Base-by-base conservation (phyloP, 2,888 invertebrate species). In the Argyra leucocephala region DNA sequence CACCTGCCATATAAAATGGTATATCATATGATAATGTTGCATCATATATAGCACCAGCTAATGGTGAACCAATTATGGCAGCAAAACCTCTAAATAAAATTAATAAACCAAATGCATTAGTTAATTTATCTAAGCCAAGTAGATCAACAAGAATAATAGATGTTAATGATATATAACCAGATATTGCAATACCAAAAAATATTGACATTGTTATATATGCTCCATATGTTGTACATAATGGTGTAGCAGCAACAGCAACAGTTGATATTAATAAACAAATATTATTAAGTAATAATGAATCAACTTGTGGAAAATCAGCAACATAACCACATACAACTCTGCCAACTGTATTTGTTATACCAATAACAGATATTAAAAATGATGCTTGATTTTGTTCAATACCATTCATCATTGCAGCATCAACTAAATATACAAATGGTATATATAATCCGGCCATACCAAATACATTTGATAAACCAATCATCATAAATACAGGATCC, bases 401-500 rank as follows among this genome's bases (percentile, higher is more conserved):
- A 69, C 87, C 87, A 89, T 90, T 61, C 21, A 36, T 31, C n/a
- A 22, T 10, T 36, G 91, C 91, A 64, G 89, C 88, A 72, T 94
- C 91, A 24, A 94, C 92, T 65, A 98, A 84, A 77, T 93, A 98
- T 63, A 96, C 92, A 79, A 96, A 98, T 57, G 98, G 98, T 70
- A 98, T 93, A 80, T 96, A 96, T 65, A 97, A 86, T 70, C 97
- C 97, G 64, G 96, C 91, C 91, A 98, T 96, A 73, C 97, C 98
- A 78, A 98, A 93, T 66, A 98, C 84, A 79, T 96, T 97, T 69
- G 94, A 95, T 64, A 96, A 85, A 67, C 93, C 93, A 74, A 96
- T 93, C 64, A 96, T 82, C 83, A 94, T 87, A 80, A 97, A 93
- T 66, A 93, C 91, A 3, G 93, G 91, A 81, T 96, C 90, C 70